These are phyloP conservation scores for Sebastes cheni DNA, from an alignment of 2,797 vertebrate species.

Conservation along the genomic window DNA sequence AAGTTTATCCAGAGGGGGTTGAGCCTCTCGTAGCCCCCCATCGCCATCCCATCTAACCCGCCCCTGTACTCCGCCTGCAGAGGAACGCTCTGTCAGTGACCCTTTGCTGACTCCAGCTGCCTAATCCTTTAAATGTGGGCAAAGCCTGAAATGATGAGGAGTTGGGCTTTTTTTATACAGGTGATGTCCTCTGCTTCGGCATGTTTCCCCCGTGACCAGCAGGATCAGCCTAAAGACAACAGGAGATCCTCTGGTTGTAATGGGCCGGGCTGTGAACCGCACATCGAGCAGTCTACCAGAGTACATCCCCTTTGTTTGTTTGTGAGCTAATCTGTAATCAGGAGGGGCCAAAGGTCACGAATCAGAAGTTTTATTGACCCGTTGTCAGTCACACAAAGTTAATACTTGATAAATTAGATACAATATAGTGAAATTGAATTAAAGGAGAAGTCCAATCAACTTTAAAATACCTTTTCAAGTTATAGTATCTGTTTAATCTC, in stretches of 20 bases:
- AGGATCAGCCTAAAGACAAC: constrained; percentile 50
- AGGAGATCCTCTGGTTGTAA: constrained; percentile 46
- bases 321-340: not conserved
- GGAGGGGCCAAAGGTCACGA: not conserved
- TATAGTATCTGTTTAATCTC: not conserved
- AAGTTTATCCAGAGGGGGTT: constrained; percentile 76
- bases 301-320: not conserved
- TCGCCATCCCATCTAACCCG: constrained; percentile 42
- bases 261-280: constrained; percentile 19
- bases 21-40: constrained; percentile 53
- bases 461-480: not conserved
- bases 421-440: not conserved
- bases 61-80: constrained; percentile 54
- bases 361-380: not conserved
- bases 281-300: constrained; percentile 27
- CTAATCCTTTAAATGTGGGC: constrained; percentile 75
- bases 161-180: constrained; percentile 58
- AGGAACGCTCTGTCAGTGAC: constrained; percentile 66
- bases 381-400: not conserved
- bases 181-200: constrained; percentile 63
- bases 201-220: constrained; percentile 40
- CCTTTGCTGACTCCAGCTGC: constrained; percentile 65
- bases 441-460: not conserved
- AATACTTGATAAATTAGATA: not conserved
- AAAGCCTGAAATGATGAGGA: constrained; percentile 79